phyloP scores from a whole-genome alignment of 1,140 invertebrate genomes.

The Cylas formicarius region DNA sequence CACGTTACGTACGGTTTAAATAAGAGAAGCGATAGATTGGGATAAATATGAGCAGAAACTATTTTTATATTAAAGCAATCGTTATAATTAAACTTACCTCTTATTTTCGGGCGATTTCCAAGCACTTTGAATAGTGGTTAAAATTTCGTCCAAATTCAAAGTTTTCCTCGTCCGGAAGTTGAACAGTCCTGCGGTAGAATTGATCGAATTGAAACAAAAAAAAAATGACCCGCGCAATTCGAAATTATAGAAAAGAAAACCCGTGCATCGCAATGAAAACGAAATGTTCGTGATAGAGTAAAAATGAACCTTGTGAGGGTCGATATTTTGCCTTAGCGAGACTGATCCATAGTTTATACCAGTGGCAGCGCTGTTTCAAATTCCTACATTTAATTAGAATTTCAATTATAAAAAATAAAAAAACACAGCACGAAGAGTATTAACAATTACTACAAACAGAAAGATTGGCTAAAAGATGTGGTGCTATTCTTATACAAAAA shows the following conservation, averaged over 20 bases:
- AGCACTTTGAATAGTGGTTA: constrained; percentile 11
- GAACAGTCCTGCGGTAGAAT: constrained; percentile 13
- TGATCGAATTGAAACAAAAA: not conserved
- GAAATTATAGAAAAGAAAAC: constrained; percentile 1
- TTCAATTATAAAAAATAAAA: too few species aligned
- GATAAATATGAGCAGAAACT: too few species aligned
- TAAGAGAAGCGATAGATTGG: too few species aligned
- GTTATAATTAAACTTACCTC: constrained; percentile 13
- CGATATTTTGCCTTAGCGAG: constrained; percentile 19
- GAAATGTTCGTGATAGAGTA: constrained; percentile 16
- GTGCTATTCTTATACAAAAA: too few species aligned
- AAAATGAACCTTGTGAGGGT: constrained; percentile 16
- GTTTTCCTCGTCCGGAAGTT: constrained; percentile 12
- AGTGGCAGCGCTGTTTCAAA: constrained; percentile 13
- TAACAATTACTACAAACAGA: too few species aligned
- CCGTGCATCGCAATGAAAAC: constrained; percentile 12
- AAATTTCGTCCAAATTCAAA: constrained; percentile 13
- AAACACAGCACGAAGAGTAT: too few species aligned
- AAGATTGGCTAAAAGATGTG: too few species aligned
- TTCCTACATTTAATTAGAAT: not conserved
- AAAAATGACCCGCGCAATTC: not conserved
- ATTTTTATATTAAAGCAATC: too few species aligned
- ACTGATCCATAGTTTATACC: constrained; percentile 13
- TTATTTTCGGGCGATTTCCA: constrained; percentile 6
- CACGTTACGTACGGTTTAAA: too few species aligned